Percentiles rank a stretch among this genome's conserved stretches.
Evolutionary conservation across 1,140 invertebrate genomes (phyloP).

Genomic region (Musca domestica): DNA sequence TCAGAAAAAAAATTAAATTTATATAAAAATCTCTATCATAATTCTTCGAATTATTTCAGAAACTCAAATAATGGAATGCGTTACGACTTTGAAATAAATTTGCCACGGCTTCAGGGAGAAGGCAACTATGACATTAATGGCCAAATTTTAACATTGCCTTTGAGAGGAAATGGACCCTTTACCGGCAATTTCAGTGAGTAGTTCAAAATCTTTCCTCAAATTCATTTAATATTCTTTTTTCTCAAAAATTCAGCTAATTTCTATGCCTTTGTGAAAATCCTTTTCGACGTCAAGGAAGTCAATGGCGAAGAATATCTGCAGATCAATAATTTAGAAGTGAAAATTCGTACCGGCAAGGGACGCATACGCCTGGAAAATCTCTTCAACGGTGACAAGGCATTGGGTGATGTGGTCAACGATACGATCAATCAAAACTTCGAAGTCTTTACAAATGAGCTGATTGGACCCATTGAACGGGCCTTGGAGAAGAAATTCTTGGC

Average conservation of each 20-base stretch:
- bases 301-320: conserved; percentile 58
- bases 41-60: background rate
- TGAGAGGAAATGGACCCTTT: conserved; percentile 63
- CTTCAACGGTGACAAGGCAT: conserved; percentile 61
- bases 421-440: conserved; percentile 66
- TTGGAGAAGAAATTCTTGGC: conserved; percentile 57
- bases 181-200: conserved; percentile 64
- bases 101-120: conserved; percentile 61
- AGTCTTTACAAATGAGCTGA: conserved; percentile 59
- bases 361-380: conserved; percentile 61
- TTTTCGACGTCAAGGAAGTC: conserved; percentile 53
- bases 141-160: conserved; percentile 60
- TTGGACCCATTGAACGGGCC: conserved; percentile 60
- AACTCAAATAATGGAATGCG: conserved; percentile 53
- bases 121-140: conserved; percentile 64
- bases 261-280: conserved; percentile 56
- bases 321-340: conserved; percentile 58
- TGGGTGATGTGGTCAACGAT: conserved; percentile 61
- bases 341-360: conserved; percentile 60
- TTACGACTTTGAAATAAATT: conserved; percentile 57
- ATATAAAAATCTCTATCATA: no score
- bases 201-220: background rate
- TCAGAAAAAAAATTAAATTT: no score
- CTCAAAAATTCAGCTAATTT: conserved; percentile 55
- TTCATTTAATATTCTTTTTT: conserved; percentile 16